These are phyloP conservation scores for Ostrea edulis DNA, from an alignment of 1,140 invertebrate species.

Conservation along the genomic window DNA sequence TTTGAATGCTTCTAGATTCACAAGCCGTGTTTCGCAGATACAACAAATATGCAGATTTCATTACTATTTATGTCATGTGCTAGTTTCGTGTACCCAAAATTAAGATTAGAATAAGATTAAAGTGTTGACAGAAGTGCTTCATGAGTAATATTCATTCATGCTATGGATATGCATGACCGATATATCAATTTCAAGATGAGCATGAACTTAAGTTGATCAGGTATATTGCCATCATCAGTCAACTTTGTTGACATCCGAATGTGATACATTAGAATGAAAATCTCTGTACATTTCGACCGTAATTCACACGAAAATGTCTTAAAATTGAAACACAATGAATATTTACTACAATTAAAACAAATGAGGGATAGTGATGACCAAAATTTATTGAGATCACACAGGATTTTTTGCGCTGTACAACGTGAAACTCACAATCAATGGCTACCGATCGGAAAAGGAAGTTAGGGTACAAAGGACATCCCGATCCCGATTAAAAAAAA, in stretches of 20 bases:
- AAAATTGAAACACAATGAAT: background rate
- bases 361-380: background rate
- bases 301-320: background rate
- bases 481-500: background rate
- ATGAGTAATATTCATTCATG: too few species aligned
- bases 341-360: background rate
- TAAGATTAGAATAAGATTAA: too few species aligned
- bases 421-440: conserved; percentile 31
- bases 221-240: background rate
- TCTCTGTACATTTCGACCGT: background rate
- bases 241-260: background rate
- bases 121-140: too few species aligned
- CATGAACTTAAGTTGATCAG: background rate
- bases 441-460: conserved; percentile 36
- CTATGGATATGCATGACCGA: background rate
- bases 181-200: background rate
- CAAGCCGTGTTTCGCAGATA: too few species aligned
- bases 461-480: background rate
- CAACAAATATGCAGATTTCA: too few species aligned
- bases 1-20: too few species aligned
- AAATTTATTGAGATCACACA: background rate
- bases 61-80: too few species aligned
- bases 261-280: background rate
- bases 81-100: too few species aligned
- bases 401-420: conserved; percentile 13